phyloP scores from a whole-genome alignment of 2,113 vertebrate species.

The Cromileptes altivelis region DNA sequence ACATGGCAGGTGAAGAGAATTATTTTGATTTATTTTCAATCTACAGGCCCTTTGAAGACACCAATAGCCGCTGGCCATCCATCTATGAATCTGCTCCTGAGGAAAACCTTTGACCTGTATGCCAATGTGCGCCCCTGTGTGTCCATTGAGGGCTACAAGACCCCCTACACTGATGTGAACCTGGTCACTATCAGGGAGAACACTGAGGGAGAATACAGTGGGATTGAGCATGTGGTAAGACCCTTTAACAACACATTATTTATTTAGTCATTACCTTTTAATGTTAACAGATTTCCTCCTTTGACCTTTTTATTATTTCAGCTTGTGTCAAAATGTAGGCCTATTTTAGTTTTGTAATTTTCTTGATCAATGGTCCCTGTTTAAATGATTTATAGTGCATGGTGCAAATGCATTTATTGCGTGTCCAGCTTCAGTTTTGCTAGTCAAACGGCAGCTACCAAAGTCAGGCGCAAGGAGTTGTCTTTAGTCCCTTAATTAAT shows the following conservation, averaged over 20 bases:
- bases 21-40: constrained; percentile 4
- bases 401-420: too few relatives aligned
- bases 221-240: constrained; percentile 95
- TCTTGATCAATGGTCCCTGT: not conserved
- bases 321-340: too few relatives aligned
- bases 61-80: constrained; percentile 97
- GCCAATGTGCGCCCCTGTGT: constrained; percentile 96
- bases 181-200: constrained; percentile 95
- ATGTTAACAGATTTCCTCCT: not conserved
- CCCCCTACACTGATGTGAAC: constrained; percentile 90
- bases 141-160: constrained; percentile 95
- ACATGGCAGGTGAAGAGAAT: not conserved
- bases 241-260: constrained; percentile 1
- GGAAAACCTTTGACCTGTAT: constrained; percentile 96
- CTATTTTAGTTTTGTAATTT: not conserved
- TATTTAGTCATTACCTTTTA: not conserved
- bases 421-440: too few relatives aligned
- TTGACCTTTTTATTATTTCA: constrained; percentile 2
- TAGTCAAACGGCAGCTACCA: too few relatives aligned
- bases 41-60: constrained; percentile 93
- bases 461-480: too few relatives aligned
- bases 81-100: constrained; percentile 95
- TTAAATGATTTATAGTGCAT: too few relatives aligned
- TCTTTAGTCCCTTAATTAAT: too few relatives aligned
- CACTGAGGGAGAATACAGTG: constrained; percentile 93